Evolutionary conservation across 2,888 invertebrate genomes (phyloP), one percentile per base, ranked within the genome.

Genomic region (Drosophila testacea): DNA sequence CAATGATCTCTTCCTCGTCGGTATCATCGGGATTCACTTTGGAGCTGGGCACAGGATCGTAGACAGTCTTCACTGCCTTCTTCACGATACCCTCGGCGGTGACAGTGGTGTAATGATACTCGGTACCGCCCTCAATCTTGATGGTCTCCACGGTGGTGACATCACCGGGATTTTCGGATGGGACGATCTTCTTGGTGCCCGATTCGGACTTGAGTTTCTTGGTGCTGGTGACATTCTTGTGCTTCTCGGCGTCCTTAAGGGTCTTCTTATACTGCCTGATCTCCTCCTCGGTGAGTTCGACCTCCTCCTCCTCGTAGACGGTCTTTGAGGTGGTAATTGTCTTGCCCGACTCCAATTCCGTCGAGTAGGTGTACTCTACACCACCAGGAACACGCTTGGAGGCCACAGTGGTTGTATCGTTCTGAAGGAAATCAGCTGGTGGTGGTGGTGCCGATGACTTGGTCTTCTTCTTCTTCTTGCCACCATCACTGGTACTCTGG

Each of bases 111-210:
- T 92, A 92, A 60, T 90, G 92, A 50, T 91, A 91, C 69, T 93
- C 93, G 55, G 92, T 92, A 56, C 92, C 93, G 13, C 93, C 92
- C 47, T 91, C 83, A 59, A 93, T 92, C 64, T 91, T 89, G 66
- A 91, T 91, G 46, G 92, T 92, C 80, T 92, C 92, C 3, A 92
- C 92, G 34, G 92, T 92, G 62, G 92, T 92, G 3, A 92, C 92
- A 59, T 92, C 92, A 6, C 92, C 92, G 3, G 92, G 91, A 71
- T 92, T 92, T 60, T 92, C 92, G 0, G 92, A 91, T 39, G 92
- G 92, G 6, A 92, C 91, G 56, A 92, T 78, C 79, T 92, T 92
- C 82, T 92, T 92, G 52, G 92, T 92, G 62, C 92, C 92, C 48
- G 91, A 90, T 72, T 92, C 90, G 3, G 92, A 91, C 75, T 73